Evolutionary conservation across 1,140 invertebrate species (phyloP).

Genomic region (Brachionus angularis): DNA sequence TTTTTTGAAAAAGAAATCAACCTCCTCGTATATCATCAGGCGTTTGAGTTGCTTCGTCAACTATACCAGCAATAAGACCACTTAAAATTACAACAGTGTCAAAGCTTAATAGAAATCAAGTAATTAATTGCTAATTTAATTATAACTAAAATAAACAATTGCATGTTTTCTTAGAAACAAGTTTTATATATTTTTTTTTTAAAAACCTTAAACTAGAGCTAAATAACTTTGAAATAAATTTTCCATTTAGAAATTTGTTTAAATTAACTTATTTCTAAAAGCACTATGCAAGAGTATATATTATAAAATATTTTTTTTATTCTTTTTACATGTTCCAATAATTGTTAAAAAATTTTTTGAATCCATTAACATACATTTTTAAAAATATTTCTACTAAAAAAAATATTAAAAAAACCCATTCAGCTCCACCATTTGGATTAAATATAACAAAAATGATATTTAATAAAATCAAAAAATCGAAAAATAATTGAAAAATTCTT

Average conservation of each 20-base stretch:
- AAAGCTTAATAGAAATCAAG: constrained; percentile 58
- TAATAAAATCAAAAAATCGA: constrained; percentile 61
- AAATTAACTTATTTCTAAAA: too few species aligned
- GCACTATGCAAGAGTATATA: too few species aligned
- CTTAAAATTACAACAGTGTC: constrained; percentile 60
- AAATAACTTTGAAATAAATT: too few species aligned
- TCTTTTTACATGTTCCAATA: constrained; percentile 62
- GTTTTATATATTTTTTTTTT: too few species aligned
- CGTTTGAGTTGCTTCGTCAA: constrained; percentile 48
- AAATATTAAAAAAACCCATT: constrained; percentile 59
- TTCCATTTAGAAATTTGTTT: too few species aligned
- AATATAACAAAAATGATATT: constrained; percentile 62
- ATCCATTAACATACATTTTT: constrained; percentile 60
- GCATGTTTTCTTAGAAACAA: too few species aligned
- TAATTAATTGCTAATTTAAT: too few species aligned
- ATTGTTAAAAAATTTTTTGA: constrained; percentile 55
- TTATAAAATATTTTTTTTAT: too few species aligned
- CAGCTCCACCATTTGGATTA: constrained; percentile 50
- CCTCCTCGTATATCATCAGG: constrained; percentile 28
- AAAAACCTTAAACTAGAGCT: too few species aligned
- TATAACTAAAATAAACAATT: too few species aligned
- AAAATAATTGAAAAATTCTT: constrained; percentile 57
- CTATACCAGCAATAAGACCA: constrained; percentile 57
- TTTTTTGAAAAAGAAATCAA: neutral
- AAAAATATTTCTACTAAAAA: constrained; percentile 61